These are phyloP conservation scores for Sigmodon hispidus DNA, from an alignment of 2,113 vertebrate species.

Conservation along the genomic window DNA sequence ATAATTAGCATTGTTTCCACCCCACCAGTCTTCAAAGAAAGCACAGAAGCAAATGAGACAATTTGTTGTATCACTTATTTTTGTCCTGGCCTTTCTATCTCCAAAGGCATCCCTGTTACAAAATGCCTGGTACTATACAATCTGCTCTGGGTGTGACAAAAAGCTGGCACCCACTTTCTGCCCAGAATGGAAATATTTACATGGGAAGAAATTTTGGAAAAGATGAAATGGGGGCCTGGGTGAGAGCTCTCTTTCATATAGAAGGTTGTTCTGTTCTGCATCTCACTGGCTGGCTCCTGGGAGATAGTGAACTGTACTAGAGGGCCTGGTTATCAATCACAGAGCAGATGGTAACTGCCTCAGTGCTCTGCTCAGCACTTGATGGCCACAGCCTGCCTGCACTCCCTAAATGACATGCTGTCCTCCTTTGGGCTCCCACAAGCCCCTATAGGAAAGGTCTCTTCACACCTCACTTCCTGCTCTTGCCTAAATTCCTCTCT, in stretches of 20 bases:
- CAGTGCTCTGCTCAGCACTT: background rate
- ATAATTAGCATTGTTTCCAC: conserved; percentile 53
- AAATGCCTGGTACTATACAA: conserved; percentile 49
- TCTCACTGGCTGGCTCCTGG: background rate
- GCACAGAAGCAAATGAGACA: conserved; percentile 34
- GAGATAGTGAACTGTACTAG: background rate
- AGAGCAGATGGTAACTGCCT: background rate
- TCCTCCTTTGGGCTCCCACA: background rate
- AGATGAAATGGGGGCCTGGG: background rate
- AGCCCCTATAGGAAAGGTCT: background rate
- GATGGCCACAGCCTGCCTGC: background rate
- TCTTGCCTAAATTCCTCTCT: background rate
- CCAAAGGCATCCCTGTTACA: conserved; percentile 51
- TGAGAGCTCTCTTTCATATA: background rate
- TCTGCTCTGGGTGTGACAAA: background rate
- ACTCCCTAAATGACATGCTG: fast-evolving
- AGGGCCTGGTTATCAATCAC: background rate
- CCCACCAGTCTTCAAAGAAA: conserved; percentile 71
- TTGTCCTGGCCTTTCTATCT: conserved; percentile 63
- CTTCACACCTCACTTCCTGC: background rate
- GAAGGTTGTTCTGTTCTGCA: background rate
- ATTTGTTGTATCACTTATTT: conserved; percentile 63
- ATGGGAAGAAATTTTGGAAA: background rate
- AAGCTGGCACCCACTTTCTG: background rate
- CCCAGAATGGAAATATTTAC: background rate